Evolutionary conservation across 2,113 vertebrate species (phyloP).

Genomic region (Psilopogon haemacephalus): DNA sequence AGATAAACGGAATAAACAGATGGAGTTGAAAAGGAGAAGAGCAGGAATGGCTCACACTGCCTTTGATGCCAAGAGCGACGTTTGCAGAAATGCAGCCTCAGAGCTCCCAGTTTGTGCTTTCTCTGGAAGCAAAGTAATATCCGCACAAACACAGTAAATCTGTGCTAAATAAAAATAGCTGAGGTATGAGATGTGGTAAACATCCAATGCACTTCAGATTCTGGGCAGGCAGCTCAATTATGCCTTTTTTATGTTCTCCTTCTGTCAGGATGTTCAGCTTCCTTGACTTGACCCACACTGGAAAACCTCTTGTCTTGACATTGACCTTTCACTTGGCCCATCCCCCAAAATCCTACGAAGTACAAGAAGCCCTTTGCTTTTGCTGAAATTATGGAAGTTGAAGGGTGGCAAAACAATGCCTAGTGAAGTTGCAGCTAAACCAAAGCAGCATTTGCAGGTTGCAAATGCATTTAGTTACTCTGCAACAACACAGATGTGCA

Average conservation of each 20-base stretch:
- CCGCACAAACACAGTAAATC: slow-evolving; percentile 2
- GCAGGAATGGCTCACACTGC: not conserved
- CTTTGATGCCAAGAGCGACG: slow-evolving; percentile 30
- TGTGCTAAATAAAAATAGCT: slow-evolving; percentile 13
- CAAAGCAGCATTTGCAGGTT: not conserved
- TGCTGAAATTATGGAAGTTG: not conserved
- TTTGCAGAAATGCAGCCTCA: not conserved
- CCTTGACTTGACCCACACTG: not conserved
- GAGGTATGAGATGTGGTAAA: not conserved
- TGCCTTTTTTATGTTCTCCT: not conserved
- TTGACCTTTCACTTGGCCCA: not conserved
- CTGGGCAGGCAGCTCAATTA: not conserved
- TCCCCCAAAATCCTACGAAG: not conserved
- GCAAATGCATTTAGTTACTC: not conserved
- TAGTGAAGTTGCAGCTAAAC: not conserved
- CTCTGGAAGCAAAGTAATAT: slow-evolving; percentile 6
- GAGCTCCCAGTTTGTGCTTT: slow-evolving; percentile 27
- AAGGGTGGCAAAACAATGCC: not conserved
- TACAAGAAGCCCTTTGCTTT: not conserved
- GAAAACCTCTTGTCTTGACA: not conserved
- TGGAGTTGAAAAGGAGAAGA: slow-evolving; percentile 50
- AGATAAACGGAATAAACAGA: slow-evolving; percentile 64
- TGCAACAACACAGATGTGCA: not conserved
- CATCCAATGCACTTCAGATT: not conserved
- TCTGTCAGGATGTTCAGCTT: not conserved